A percentile compares a stretch with the other conserved stretches of the same genome.
These are phyloP conservation scores for Mola mola DNA, from an alignment of 2,113 vertebrate species.

Conservation along the genomic window DNA sequence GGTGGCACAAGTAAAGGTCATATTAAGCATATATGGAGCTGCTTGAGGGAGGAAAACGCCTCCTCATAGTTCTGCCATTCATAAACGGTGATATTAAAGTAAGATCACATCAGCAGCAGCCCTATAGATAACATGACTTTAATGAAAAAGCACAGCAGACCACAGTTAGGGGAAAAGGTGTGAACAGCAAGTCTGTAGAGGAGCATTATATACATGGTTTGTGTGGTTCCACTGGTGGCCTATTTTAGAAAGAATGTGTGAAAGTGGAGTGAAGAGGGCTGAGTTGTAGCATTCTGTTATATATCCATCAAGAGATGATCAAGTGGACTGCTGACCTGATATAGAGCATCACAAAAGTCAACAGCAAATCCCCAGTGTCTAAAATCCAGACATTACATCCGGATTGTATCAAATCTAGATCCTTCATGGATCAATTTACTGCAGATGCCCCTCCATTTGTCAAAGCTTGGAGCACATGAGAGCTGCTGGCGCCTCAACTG, in stretches of 20 bases:
- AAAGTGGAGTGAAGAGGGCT: neutral
- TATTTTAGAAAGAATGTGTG: too few species aligned
- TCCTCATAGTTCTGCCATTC: conserved; percentile 12
- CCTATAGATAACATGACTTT: neutral
- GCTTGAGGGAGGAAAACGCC: neutral
- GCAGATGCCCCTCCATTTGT: conserved; percentile 38
- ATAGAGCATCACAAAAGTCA: conserved; percentile 1
- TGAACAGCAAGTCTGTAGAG: too few species aligned
- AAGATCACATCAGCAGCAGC: conserved; percentile 8
- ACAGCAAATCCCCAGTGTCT: neutral
- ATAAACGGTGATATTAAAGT: conserved; percentile 17
- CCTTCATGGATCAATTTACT: conserved; percentile 19
- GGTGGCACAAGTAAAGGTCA: conserved; percentile 28
- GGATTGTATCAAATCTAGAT: conserved; percentile 26
- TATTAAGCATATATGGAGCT: conserved; percentile 50
- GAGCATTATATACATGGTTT: too few species aligned
- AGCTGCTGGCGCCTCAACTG: conserved; percentile 40
- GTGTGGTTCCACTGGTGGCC: too few species aligned
- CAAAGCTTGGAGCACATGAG: conserved; percentile 25
- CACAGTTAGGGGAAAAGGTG: too few species aligned
- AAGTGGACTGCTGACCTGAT: neutral
- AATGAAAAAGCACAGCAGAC: neutral
- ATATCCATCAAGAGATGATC: neutral
- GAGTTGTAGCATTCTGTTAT: neutral
- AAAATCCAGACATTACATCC: conserved; percentile 17